Percentiles rank a stretch among this genome's conserved stretches.
These are phyloP conservation scores for Brachionus koreanus DNA, from an alignment of 1,140 invertebrate species.

Conservation along the genomic window DNA sequence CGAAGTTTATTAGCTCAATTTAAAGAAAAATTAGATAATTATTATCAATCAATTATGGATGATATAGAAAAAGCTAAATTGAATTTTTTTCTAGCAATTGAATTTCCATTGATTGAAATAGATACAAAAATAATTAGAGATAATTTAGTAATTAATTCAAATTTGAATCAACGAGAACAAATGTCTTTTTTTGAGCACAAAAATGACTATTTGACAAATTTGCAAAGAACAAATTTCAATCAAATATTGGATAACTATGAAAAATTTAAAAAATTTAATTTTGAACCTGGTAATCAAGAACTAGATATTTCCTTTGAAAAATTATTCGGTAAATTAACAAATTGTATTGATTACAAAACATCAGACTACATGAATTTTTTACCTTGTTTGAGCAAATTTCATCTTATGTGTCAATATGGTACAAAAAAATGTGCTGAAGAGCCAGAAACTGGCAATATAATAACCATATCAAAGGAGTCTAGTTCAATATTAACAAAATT, in stretches of 20 bases:
- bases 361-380: too few species aligned
- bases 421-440: too few species aligned
- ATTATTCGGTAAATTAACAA: too few species aligned
- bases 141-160: neutral
- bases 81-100: neutral
- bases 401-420: too few species aligned
- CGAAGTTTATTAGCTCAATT: neutral
- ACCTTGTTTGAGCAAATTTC: too few species aligned
- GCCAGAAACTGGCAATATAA: too few species aligned
- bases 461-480: neutral
- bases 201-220: neutral
- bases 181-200: neutral
- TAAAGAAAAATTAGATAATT: neutral
- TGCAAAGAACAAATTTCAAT: neutral
- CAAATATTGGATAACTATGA: neutral
- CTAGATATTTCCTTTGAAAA: neutral
- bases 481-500: neutral
- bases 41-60: neutral
- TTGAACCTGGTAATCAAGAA: neutral
- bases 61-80: neutral
- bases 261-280: neutral
- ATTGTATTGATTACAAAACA: too few species aligned
- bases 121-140: neutral
- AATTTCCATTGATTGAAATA: neutral
- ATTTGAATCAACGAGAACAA: neutral